Evolutionary conservation across 30 jellyfish, hydroid and myxozoan genomes (phyloP).

Genomic region (Catostylus mosaicus): DNA sequence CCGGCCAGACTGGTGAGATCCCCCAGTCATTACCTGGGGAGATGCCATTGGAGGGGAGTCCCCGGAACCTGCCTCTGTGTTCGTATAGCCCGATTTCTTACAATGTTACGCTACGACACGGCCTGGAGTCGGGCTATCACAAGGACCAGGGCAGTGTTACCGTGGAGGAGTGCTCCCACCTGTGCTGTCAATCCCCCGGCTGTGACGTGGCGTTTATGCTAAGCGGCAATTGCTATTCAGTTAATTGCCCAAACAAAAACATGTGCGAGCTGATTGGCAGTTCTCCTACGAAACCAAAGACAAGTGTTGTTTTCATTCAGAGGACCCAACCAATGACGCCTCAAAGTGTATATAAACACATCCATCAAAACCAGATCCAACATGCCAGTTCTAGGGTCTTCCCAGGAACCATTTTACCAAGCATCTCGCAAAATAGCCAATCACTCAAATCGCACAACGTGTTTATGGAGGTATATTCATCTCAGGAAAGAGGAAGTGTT

Average conservation of each 20-base stretch:
- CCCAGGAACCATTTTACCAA: not conserved
- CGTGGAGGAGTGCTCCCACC: constrained; percentile 76
- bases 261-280: constrained; percentile 74
- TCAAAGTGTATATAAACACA: not conserved
- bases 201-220: constrained; percentile 99
- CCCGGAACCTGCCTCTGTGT: constrained; percentile 96
- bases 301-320: constrained; percentile 65
- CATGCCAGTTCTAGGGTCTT: not conserved
- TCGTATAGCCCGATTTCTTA: constrained; percentile 99
- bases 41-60: constrained; percentile 9
- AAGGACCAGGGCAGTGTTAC: constrained; percentile 94
- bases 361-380: not conserved
- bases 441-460: not conserved
- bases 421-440: not conserved
- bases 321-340: not conserved
- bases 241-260: constrained; percentile 68
- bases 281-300: constrained; percentile 38
- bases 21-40: constrained; percentile 14
- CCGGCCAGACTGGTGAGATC: constrained; percentile 49
- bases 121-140: constrained; percentile 99
- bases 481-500: not conserved
- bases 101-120: constrained; percentile 99
- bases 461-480: not conserved
- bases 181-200: constrained; percentile 89
- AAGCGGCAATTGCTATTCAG: constrained; percentile 86